Conservation (phyloP, 2,797 vertebrate genomes). For the Microcaecilia unicolor region DNA sequence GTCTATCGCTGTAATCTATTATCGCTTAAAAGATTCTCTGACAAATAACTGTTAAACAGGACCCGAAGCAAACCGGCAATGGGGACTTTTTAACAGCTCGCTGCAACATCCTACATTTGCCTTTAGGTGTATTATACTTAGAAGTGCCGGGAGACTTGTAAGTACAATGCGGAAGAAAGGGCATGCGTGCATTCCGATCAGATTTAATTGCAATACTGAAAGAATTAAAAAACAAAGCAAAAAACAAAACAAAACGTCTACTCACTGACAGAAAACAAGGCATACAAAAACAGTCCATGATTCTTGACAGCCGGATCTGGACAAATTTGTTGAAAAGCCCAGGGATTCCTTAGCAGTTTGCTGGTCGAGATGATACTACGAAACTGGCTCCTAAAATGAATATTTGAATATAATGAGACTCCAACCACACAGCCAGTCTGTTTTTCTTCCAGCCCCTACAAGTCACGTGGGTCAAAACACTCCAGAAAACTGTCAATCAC, state of each 20-base stretch:
- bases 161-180: background rate
- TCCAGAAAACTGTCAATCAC: slow-evolving; percentile 7
- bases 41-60: too few relatives aligned
- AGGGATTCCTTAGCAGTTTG: slow-evolving; percentile 52
- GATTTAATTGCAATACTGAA: background rate
- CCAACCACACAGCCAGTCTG: slow-evolving; percentile 30
- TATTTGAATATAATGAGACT: slow-evolving; percentile 46
- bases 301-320: slow-evolving; percentile 83
- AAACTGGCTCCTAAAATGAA: slow-evolving; percentile 73
- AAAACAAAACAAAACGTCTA: slow-evolving; percentile 38
- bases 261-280: slow-evolving; percentile 97
- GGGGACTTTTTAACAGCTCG: too few relatives aligned
- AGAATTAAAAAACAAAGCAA: background rate
- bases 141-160: background rate
- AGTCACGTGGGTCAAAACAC: slow-evolving; percentile 17
- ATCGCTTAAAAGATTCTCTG: too few relatives aligned
- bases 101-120: too few relatives aligned
- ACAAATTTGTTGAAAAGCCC: slow-evolving; percentile 78
- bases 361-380: slow-evolving; percentile 66
- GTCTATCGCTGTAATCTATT: too few relatives aligned
- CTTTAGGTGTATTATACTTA: too few relatives aligned
- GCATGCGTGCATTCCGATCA: background rate
- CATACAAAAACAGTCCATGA: slow-evolving; percentile 98
- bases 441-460: slow-evolving; percentile 52
- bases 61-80: too few relatives aligned